Evolutionary conservation across 2,888 invertebrate species (phyloP).

Genomic region (Antitype chi): DNA sequence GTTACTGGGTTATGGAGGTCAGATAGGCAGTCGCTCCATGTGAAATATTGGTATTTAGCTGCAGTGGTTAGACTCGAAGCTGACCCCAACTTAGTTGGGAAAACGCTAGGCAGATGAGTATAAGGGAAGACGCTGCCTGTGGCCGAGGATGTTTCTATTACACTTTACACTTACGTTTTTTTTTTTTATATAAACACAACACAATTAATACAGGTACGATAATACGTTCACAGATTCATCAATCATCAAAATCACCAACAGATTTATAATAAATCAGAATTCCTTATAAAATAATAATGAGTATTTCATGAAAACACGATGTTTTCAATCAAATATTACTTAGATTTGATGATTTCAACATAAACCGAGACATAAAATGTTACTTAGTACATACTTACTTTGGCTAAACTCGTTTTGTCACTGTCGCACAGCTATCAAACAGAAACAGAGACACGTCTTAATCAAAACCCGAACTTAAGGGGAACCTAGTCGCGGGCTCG

Average conservation of each 20-base stretch:
- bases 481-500: too few relatives aligned
- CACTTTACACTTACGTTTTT: not conserved
- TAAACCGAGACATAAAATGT: too few relatives aligned
- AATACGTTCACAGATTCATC: not conserved
- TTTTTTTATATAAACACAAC: not conserved
- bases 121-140: too few relatives aligned
- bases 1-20: too few relatives aligned
- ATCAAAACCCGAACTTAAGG: too few relatives aligned
- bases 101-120: too few relatives aligned
- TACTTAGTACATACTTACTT: not conserved
- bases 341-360: slow-evolving; percentile 9
- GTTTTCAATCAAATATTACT: slow-evolving; percentile 14
- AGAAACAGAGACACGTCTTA: not conserved
- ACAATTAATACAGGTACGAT: not conserved
- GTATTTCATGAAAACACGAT: slow-evolving; percentile 10
- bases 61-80: too few relatives aligned
- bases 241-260: slow-evolving; percentile 1
- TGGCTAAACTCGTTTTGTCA: not conserved
- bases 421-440: too few relatives aligned
- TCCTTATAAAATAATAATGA: not conserved
- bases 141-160: too few relatives aligned
- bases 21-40: too few relatives aligned
- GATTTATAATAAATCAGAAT: not conserved
- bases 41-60: too few relatives aligned
- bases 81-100: too few relatives aligned